Evolutionary conservation across 1,140 invertebrate species (phyloP), one percentile per base, ranked within the genome.

Genomic region (Chironomus striatipennis): DNA sequence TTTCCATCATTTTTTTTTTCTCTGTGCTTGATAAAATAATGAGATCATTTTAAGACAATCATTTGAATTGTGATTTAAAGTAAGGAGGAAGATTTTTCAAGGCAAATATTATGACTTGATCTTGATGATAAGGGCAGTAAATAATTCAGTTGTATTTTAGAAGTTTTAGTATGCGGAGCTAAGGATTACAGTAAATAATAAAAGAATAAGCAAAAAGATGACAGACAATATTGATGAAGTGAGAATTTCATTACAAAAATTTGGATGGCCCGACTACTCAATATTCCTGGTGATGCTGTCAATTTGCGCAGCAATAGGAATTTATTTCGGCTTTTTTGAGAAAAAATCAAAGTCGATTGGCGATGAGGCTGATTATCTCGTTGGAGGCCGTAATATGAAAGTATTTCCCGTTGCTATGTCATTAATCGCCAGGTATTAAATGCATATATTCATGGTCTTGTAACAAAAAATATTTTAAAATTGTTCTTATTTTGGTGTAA

Each of bases 311-410:
- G 83, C 88, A 75, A 87, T 90, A 74, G 89, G 89, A 77, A 84
- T 90, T 75, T 90, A 90, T 81, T 90, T 89, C 80, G 89, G 89
- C 57, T 90, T 90, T 77, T 86, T 89, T 77, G 89, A 90, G 74
- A 87, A 87, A 76, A 85, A 87, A 76, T 74, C 86, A 86, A 42
- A 87, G 80, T 86, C 9, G 1, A 77, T 7, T 10, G 80, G 80
- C 47, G 81, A 80, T 9, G 85, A 85, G 34, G 83, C 85, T 76
- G 91, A 94, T 77, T 95, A 94, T 77, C 84, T 95, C 4, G 87
- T 94, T 20, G 93, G 91, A 1, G 91, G 91, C 4, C 86, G 90
- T 76, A 90, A 90, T 74, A 93, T 95, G 91, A 86, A 87, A 75
- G 85, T 90, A 1, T 84, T 92, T 78, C 91, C 92, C 0, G 88